phyloP scores from a whole-genome alignment of 2,888 invertebrate genomes.

The Suillia variegata region DNA sequence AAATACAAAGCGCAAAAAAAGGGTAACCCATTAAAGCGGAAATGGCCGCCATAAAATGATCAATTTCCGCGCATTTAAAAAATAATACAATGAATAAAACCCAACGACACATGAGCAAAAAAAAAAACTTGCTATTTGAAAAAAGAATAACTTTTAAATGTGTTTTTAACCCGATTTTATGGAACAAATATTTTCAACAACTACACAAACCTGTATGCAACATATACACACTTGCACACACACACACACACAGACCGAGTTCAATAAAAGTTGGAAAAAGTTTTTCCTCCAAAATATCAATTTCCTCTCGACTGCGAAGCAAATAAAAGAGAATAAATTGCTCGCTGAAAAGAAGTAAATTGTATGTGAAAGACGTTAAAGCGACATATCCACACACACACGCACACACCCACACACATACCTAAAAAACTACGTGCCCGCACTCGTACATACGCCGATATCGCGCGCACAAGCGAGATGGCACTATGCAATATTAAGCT shows the following conservation, averaged over 20 bases:
- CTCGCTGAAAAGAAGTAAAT: conserved; percentile 48
- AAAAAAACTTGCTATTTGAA: too few relatives aligned
- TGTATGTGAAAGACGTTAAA: conserved; percentile 51
- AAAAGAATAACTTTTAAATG: conserved; percentile 11
- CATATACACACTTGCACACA: too few relatives aligned
- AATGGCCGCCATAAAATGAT: conserved; percentile 47
- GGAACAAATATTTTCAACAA: conserved; percentile 8
- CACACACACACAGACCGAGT: background rate
- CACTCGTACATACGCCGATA: conserved; percentile 39
- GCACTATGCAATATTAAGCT: conserved; percentile 33
- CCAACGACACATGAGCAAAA: conserved; percentile 1
- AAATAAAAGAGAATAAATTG: conserved; percentile 40
- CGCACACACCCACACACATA: conserved; percentile 11
- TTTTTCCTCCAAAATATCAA: conserved; percentile 48
- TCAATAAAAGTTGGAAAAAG: conserved; percentile 25
- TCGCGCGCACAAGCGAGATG: conserved; percentile 48
- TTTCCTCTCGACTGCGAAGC: conserved; percentile 37
- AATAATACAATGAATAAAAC: conserved; percentile 12
- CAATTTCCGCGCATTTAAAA: conserved; percentile 48
- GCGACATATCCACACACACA: conserved; percentile 25
- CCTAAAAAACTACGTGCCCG: too few relatives aligned
- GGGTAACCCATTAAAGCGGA: conserved; percentile 30
- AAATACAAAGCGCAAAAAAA: background rate
- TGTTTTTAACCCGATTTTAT: conserved; percentile 24
- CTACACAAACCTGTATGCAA: too few relatives aligned